Conservation (phyloP, 2,888 invertebrate species). For the Conus canariensis region DNA sequence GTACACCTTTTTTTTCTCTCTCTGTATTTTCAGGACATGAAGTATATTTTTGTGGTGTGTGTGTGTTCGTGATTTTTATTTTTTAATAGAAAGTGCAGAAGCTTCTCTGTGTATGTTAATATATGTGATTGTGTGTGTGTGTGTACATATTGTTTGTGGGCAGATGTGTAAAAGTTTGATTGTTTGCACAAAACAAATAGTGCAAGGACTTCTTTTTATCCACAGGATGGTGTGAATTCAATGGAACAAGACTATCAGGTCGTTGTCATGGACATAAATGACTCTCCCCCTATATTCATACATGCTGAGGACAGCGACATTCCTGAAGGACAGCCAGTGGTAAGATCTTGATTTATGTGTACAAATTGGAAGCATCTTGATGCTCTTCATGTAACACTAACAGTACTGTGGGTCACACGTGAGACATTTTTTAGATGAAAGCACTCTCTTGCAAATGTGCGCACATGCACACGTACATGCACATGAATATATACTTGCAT, state of each 20-base stretch:
- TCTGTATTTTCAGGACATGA: too few relatives aligned
- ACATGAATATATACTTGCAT: neutral
- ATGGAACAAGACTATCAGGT: slow-evolving; percentile 56
- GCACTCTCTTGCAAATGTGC: neutral
- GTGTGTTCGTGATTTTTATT: too few relatives aligned
- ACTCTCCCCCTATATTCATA: slow-evolving; percentile 92
- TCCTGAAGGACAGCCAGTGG: slow-evolving; percentile 48
- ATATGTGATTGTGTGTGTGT: too few relatives aligned
- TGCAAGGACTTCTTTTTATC: too few relatives aligned
- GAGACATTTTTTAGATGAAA: neutral
- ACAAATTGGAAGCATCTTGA: neutral
- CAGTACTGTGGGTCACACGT: neutral
- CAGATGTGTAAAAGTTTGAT: too few relatives aligned
- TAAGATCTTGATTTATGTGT: slow-evolving; percentile 41
- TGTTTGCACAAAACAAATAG: too few relatives aligned
- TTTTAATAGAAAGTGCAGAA: too few relatives aligned
- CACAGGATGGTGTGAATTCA: slow-evolving; percentile 58
- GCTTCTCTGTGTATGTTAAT: too few relatives aligned
- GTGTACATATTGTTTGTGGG: too few relatives aligned
- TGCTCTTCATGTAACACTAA: too few relatives aligned
- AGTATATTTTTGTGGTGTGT: too few relatives aligned
- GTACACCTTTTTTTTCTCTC: too few relatives aligned
- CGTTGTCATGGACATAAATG: slow-evolving; percentile 90
- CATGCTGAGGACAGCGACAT: slow-evolving; percentile 38
- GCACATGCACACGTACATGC: neutral